Evolutionary conservation across 2,113 vertebrate species (phyloP).

Genomic region (Labrus mixtus): DNA sequence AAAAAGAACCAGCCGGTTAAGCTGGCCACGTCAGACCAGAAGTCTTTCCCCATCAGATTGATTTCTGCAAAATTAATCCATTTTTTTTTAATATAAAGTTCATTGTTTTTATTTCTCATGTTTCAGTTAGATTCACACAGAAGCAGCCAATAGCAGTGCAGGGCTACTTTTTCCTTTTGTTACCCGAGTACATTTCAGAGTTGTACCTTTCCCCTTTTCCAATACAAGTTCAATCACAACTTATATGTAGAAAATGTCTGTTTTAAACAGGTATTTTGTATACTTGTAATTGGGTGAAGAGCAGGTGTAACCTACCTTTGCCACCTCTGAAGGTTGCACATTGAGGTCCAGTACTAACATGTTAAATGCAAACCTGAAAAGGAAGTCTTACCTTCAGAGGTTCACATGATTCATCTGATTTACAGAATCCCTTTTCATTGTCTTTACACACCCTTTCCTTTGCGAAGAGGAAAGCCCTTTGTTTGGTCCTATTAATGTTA

Average conservation of each 20-base stretch:
- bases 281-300: neutral
- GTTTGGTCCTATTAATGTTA: constrained; percentile 35
- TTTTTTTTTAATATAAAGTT: too few species aligned
- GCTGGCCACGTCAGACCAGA: too few species aligned
- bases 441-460: constrained; percentile 41
- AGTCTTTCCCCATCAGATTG: too few species aligned
- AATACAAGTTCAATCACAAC: neutral
- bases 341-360: constrained; percentile 40
- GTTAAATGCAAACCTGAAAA: constrained; percentile 38
- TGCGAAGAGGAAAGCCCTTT: constrained; percentile 44
- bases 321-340: constrained; percentile 7
- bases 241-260: neutral
- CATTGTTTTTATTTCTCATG: too few species aligned
- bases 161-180: neutral
- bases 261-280: neutral
- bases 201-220: neutral
- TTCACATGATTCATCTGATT: constrained; percentile 39
- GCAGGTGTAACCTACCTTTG: neutral
- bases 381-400: constrained; percentile 5
- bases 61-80: too few species aligned
- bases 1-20: neutral
- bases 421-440: constrained; percentile 2
- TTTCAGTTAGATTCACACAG: neutral
- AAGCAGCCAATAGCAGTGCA: neutral
- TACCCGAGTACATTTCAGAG: neutral